phyloP scores from a whole-genome alignment of 2,888 invertebrate species.

The Balanococcus diminutus region DNA sequence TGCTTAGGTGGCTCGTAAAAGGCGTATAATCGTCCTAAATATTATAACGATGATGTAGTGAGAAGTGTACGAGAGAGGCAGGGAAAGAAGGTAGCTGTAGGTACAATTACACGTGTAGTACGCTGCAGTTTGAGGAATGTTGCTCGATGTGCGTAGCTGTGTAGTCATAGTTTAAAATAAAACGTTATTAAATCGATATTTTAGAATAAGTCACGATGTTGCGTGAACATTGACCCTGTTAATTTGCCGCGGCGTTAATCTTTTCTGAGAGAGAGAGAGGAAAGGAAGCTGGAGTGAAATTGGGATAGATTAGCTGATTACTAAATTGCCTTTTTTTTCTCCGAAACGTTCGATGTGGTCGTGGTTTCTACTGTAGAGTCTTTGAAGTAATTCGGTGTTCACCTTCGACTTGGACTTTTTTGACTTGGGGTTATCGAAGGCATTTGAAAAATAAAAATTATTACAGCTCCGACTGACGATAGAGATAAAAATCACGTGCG shows the following conservation, averaged over 20 bases:
- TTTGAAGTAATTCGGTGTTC: background rate
- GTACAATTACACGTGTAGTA: background rate
- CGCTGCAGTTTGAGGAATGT: background rate
- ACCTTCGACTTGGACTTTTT: background rate
- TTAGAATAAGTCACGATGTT: background rate
- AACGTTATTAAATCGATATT: slow-evolving; percentile 13
- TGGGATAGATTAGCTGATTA: background rate
- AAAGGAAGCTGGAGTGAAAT: background rate
- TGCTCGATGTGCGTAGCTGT: background rate
- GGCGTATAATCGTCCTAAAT: background rate
- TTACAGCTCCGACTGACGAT: too few species aligned
- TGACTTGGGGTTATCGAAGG: background rate
- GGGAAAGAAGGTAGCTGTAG: too few species aligned
- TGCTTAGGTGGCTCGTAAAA: background rate
- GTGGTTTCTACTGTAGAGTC: background rate
- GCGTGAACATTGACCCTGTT: background rate
- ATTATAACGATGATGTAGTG: background rate
- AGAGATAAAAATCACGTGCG: too few species aligned
- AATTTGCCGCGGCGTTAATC: background rate
- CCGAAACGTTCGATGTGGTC: background rate
- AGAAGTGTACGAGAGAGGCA: background rate
- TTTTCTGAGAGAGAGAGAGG: background rate
- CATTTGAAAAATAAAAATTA: too few species aligned
- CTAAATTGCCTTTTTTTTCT: background rate
- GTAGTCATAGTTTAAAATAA: slow-evolving; percentile 30